Base-by-base conservation (phyloP, 2,888 invertebrate genomes). In the Drosophila rubida region DNA sequence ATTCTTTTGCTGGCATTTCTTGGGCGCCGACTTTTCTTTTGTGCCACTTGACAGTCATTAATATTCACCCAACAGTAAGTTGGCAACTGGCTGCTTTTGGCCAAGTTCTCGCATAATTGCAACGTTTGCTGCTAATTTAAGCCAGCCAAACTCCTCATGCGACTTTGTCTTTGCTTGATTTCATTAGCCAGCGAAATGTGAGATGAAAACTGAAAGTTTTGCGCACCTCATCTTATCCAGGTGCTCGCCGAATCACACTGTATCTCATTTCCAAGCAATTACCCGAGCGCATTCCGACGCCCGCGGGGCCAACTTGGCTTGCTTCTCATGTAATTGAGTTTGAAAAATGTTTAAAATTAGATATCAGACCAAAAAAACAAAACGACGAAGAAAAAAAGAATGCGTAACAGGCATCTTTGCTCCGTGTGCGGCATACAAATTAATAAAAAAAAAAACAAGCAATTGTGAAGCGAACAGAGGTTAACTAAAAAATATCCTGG, bases 51-150 rank as follows among this genome's bases (percentile, higher is more conserved):
- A 63, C 30, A 78, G 89, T 84, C 88, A 84, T 84, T 84, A 84
- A 68, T 78, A 87, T 84, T 78, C 66, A 62, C 77, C 65, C 45
- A 53, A 67, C 63, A 53, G 22, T 8, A 51, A 74, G 58, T 63
- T 55, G 48, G 46, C 57, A 58, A 27, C 39, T 19, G 80, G 66
- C 63, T 23, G n/a, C 1, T 86, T 80, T 76, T 72, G 63, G 72
- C 80, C 66, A 86, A 88, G 60, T 82, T 75, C 67, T 63, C 60
- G 78, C 72, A 80, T 81, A 86, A 81, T 88, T 88, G 84, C 84
- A 83, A 67, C 68, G 66, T 67, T 77, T 69, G 59, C 82, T 79
- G 86, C 73, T 79, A 80, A 79, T 83, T 80, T 80, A 62, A 60
- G 65, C 58, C 53, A 68, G 59, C 35, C 35, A 32, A 32, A 37